Evolutionary conservation across 2,113 vertebrate species (phyloP), one percentile per base, ranked within the genome.

Genomic region (Petromus typicus): DNA sequence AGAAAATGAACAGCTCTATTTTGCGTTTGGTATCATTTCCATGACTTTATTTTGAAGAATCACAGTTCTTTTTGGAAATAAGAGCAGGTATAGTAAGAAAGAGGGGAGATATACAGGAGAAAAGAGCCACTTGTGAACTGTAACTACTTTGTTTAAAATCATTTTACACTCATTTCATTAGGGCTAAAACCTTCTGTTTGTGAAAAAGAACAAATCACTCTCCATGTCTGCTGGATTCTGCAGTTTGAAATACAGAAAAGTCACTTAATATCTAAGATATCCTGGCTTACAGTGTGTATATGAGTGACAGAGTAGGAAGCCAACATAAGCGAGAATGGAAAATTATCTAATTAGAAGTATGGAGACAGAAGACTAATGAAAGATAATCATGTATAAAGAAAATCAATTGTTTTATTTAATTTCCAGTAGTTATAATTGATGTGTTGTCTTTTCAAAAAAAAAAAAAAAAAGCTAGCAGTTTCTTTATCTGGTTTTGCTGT

Each of bases 351-450:
- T 54, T 32, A 69, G 40, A 86, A 88, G 95, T 93, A 76, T 78
- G 27, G 48, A 37, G 37, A 80, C 82, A 23, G 81, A 45, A 5
- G 3, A 40, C 45, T 75, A 0, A 75, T 95, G 34, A 73, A 64
- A 85, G 67, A 25, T 82, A 91, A 82, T 96, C 45, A 30, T 57
- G 17, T 78, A 20, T 51, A 32, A 37, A 84, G 64, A 9, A 2
- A 91, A 37, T 45, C 84, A 57, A 2, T 5, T 78, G 4, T 66
- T 87, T 83, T 83, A 95, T 96, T 97, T 43, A 48, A 27, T 86
- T 96, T 45, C 66, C 94, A 88, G 69, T 94, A 97, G 88, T 78
- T 88, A 83, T 92, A 97, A 91, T 56, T 0, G 1, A 85, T 87
- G 14, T 89, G 43, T 80, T 93, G 81, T 96, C 79, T 51, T 93